These are phyloP conservation scores for Tenebrosternarchus preto DNA, from an alignment of 2,113 vertebrate genomes.

Conservation along the genomic window DNA sequence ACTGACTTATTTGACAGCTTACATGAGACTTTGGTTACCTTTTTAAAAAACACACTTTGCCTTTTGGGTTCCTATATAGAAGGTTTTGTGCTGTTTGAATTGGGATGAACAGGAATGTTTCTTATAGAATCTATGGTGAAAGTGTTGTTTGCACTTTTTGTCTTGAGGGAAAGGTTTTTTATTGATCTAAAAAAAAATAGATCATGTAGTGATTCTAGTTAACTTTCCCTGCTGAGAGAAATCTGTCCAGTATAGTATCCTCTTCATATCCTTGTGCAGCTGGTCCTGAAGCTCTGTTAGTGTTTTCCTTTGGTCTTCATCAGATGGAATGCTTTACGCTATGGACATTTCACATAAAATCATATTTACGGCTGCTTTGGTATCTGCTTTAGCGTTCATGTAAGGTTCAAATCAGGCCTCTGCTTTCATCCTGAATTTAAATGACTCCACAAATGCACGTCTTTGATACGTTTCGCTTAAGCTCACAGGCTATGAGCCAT, in stretches of 20 bases:
- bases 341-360: not conserved
- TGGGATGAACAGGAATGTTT: not conserved
- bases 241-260: too few relatives aligned
- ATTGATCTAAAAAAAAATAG: too few relatives aligned
- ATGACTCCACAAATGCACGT: not conserved
- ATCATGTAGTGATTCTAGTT: too few relatives aligned
- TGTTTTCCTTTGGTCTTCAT: not conserved
- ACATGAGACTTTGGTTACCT: too few relatives aligned
- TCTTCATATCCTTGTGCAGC: too few relatives aligned
- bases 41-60: too few relatives aligned
- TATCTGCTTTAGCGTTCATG: not conserved
- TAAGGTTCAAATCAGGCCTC: not conserved
- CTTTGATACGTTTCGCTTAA: not conserved
- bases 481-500: slow-evolving; percentile 28
- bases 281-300: not conserved
- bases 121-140: not conserved
- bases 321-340: not conserved
- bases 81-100: too few relatives aligned
- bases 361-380: not conserved
- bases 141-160: too few relatives aligned
- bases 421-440: not conserved
- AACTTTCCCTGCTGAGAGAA: too few relatives aligned
- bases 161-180: too few relatives aligned
- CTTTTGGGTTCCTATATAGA: too few relatives aligned
- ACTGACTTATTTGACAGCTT: too few relatives aligned